Percentiles rank a stretch among this genome's conserved stretches.
These are phyloP conservation scores for Lithophane socia DNA, from an alignment of 2,888 invertebrate species.

Conservation along the genomic window DNA sequence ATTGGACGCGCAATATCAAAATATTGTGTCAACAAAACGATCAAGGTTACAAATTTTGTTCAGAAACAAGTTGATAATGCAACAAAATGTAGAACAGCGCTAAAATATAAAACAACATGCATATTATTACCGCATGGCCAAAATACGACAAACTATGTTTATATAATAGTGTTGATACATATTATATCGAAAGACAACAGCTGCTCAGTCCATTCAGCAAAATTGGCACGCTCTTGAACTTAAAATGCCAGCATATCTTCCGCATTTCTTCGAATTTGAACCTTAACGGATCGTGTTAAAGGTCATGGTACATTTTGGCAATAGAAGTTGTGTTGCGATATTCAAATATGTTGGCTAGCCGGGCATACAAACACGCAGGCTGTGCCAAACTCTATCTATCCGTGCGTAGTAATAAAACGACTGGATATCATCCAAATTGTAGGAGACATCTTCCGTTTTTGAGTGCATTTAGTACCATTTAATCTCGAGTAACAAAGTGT, in stretches of 20 bases:
- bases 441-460: constrained; percentile 67
- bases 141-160: constrained; percentile 44
- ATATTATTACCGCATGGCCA: constrained; percentile 40
- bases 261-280: constrained; percentile 57
- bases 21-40: constrained; percentile 7
- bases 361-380: constrained; percentile 67
- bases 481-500: constrained; percentile 10
- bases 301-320: constrained; percentile 47
- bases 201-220: constrained; percentile 68
- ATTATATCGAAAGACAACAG: constrained; percentile 65
- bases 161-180: constrained; percentile 51
- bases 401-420: constrained; percentile 76
- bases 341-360: constrained; percentile 69
- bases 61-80: not conserved
- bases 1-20: not conserved
- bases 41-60: not conserved
- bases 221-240: constrained; percentile 71
- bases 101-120: constrained; percentile 22
- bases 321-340: constrained; percentile 50
- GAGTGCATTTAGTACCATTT: constrained; percentile 56
- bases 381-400: constrained; percentile 78
- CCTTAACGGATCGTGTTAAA: constrained; percentile 65
- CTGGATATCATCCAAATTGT: constrained; percentile 78
- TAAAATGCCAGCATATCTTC: constrained; percentile 50
- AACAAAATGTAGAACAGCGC: constrained; percentile 2